Base-by-base conservation (phyloP, 2,888 invertebrate genomes). In the Yponomeuta sedellus region DNA sequence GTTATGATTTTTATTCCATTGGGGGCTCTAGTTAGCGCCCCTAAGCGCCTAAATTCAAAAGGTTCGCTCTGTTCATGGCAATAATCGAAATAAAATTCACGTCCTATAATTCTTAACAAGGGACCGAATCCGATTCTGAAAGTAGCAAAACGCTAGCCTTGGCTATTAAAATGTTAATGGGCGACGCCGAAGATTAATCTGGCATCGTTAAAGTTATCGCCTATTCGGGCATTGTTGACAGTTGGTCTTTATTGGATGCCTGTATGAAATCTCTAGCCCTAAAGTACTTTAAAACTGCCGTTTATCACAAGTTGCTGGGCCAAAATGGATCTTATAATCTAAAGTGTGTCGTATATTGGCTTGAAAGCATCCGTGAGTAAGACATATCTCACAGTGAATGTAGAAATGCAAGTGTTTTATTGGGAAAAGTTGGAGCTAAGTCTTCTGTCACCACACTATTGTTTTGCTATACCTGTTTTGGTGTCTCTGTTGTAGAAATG, bases 201-300 rank as follows among this genome's bases (percentile, higher is more conserved):
- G 44, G 44, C 44, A 16, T 52, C 44, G 44, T 52, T 52, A 52
- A 52, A 52, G 44, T 52, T 52, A 52, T 12, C 16, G 44, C 44
- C 44, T 52, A 52, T 52, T 52, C 44, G 16, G 44, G 44, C 44
- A 52, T 52, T 52, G 44, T 52, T 52, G 44, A 52, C 44, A 52
- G 44, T 52, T 52, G 44, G 44, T 52, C 44, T 52, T 52, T 52
- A 52, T 52, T 52, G 44, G 44, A 52, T 16, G 44, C 44, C 44
- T 52, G 44, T 52, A 52, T 52, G 44, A 52, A 52, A 52, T 12
- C 44, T 52, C 44, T 52, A 52, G 44, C 44, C 12, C 44, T 52
- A 52, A 52, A 12, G 44, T 52, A 52, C 44, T 52, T 44, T 52
- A 52, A 16, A 52, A 52, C 44, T 16, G 16, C 5, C 44, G 44